Evolutionary conservation across 2,888 invertebrate genomes (phyloP).

Genomic region (Cephus sareptanus): DNA sequence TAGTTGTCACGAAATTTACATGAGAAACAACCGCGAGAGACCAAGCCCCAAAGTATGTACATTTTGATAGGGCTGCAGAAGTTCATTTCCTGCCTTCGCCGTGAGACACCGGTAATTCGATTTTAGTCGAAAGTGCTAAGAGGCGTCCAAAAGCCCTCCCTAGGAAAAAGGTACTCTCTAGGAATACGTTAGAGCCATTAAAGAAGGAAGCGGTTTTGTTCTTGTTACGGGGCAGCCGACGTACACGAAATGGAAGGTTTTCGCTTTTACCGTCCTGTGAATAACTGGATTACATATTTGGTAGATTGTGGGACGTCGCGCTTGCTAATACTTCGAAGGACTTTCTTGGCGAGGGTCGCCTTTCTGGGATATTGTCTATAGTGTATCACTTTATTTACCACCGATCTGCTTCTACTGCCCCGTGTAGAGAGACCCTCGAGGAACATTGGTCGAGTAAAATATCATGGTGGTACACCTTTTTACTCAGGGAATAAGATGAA

Average conservation of each 20-base stretch:
- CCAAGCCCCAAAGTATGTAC: conserved; percentile 2
- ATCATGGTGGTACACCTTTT: not conserved
- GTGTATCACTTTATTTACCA: not conserved
- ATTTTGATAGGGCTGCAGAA: not conserved
- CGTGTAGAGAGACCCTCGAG: not conserved
- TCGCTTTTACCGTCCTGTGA: not conserved
- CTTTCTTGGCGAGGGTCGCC: not conserved
- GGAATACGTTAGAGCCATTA: not conserved
- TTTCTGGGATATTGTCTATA: not conserved
- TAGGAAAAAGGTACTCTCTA: not conserved
- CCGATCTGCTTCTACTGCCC: not conserved
- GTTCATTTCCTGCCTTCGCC: not conserved
- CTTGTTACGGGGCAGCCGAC: not conserved
- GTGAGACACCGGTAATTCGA: not conserved
- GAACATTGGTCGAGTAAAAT: not conserved
- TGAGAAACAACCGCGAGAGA: conserved; percentile 30
- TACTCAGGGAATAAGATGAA: not conserved
- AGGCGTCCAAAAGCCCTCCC: conserved; percentile 29
- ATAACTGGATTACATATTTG: not conserved
- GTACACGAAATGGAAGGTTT: not conserved
- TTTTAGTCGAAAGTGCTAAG: conserved; percentile 33
- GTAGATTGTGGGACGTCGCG: not conserved
- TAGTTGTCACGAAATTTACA: conserved; percentile 37
- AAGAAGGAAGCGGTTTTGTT: not conserved
- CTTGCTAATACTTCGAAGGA: not conserved